These are phyloP conservation scores for Callipepla californica DNA, from an alignment of 2,113 vertebrate species.

Conservation along the genomic window DNA sequence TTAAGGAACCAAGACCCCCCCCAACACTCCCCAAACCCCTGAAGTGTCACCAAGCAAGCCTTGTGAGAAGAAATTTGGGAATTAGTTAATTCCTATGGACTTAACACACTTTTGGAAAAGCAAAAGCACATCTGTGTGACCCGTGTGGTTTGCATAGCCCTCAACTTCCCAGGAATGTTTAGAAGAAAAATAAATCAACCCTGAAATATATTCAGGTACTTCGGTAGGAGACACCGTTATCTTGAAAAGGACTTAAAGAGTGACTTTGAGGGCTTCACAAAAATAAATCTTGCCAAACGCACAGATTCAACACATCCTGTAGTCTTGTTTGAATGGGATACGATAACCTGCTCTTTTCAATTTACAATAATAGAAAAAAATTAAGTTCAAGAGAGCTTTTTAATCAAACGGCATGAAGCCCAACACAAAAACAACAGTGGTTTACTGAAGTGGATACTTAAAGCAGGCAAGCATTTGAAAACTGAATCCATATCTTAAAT, in stretches of 20 bases:
- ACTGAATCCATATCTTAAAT: background rate
- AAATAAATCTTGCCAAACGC: background rate
- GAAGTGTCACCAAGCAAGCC: background rate
- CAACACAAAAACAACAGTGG: background rate
- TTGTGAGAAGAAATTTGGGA: fast-evolving
- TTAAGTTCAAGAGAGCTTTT: background rate
- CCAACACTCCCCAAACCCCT: background rate
- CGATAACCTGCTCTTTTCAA: background rate
- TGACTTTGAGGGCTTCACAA: background rate
- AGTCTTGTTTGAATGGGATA: background rate
- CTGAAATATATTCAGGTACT: background rate
- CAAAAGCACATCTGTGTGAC: background rate
- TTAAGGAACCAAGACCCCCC: background rate
- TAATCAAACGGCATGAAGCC: background rate
- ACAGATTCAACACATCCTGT: background rate
- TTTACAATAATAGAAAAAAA: background rate
- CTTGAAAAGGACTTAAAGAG: background rate
- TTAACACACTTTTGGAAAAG: background rate
- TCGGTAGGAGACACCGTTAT: background rate
- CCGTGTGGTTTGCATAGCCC: background rate
- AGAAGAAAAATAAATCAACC: background rate
- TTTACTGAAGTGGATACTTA: background rate
- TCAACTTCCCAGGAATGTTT: background rate
- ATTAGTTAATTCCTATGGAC: background rate
- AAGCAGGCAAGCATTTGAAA: background rate